Evolutionary conservation across 2,888 invertebrate species (phyloP), one percentile per base, ranked within the genome.

Genomic region (Emmelina monodactyla): DNA sequence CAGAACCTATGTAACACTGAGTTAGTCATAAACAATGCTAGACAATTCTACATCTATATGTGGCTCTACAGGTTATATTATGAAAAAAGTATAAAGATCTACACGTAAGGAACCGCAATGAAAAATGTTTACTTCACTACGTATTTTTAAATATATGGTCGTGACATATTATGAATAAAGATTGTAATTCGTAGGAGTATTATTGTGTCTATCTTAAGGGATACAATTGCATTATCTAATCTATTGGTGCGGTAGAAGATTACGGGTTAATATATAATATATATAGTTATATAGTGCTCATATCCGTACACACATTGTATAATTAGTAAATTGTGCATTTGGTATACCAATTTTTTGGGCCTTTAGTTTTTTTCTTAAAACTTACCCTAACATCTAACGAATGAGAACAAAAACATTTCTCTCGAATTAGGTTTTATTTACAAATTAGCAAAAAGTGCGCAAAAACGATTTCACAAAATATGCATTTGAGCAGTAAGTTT

Each of bases 381-480:
- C 62, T 67, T 69, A 71, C 41, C 44, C 55, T 66, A 64, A 49
- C 47, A 47, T 41, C 41, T 41, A 41, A 42, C 42, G 43, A 44
- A 48, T 44, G 41, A 40, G 51, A 58, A 64, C 58, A 53, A 46
- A 51, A 58, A 58, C 50, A 47, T 43, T 54, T 67, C 60, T 65
- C 65, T 69, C 70, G 54, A 62, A 49, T 54, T 43, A 56, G 58
- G 53, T 53, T 72, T 67, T 63, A 50, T 73, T 61, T 73, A 75
- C 70, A 75, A 58, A 65, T 64, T 62, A 76, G 76, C 76, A 73
- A 76, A 73, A 65, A 76, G 78, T 78, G 78, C 78, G 67, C 73
- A 75, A 73, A 75, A 76, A 75, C 68, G 67, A 69, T 66, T 62
- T 78, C 78, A 78, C 71, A 78, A 78, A 78, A 78, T 78, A 78